A percentile compares a stretch with the other conserved stretches of the same genome.
Evolutionary conservation across 2,888 invertebrate species (phyloP).

Genomic region (Orchesella flavescens): DNA sequence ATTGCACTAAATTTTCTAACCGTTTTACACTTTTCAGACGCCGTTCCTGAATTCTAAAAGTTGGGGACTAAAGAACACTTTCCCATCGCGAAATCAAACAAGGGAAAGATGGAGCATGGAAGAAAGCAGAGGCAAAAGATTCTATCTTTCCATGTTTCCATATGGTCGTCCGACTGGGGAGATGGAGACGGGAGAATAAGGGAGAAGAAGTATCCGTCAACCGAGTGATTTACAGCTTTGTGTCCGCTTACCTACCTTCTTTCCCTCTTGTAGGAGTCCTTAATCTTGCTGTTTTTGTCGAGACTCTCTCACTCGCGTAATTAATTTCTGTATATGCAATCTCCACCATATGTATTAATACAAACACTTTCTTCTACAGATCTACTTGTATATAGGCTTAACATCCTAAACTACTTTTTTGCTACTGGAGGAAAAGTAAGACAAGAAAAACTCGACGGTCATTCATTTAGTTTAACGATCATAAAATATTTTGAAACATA

Average conservation of each 20-base stretch:
- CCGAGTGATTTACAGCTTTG: conserved; percentile 53
- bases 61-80: not conserved
- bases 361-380: too few species aligned
- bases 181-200: not conserved
- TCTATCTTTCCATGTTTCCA: not conserved
- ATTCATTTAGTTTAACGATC: too few species aligned
- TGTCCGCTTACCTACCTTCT: conserved; percentile 38
- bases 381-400: too few species aligned
- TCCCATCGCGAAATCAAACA: not conserved
- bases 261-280: too few species aligned
- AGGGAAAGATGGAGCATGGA: not conserved
- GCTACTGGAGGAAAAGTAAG: too few species aligned
- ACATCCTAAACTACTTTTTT: too few species aligned
- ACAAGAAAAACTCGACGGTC: too few species aligned
- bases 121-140: conserved; percentile 5
- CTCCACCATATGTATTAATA: too few species aligned
- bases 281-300: conserved; percentile 46
- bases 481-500: too few species aligned
- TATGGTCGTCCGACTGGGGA: not conserved
- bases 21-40: not conserved
- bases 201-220: conserved; percentile 39
- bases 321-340: conserved; percentile 39
- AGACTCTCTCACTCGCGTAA: conserved; percentile 22
- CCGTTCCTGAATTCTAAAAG: not conserved
- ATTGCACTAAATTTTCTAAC: not conserved